Conservation (phyloP, 2,113 vertebrate genomes). For the Bombycilla garrulus region DNA sequence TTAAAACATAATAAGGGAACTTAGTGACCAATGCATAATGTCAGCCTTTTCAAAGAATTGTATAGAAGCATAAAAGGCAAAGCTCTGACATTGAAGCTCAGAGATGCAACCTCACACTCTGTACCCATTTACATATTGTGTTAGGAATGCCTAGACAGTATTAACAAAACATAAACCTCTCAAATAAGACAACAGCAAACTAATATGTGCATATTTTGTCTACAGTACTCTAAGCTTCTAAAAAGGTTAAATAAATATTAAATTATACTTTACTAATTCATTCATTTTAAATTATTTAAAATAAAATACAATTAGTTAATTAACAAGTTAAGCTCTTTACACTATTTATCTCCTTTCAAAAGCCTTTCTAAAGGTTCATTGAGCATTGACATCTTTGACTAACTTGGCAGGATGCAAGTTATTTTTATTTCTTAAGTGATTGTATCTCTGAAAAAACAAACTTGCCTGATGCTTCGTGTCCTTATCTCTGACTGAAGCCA, state of each 20-base stretch:
- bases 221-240: background rate
- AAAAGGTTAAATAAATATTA: background rate
- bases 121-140: background rate
- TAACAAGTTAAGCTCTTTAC: background rate
- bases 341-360: background rate
- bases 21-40: background rate
- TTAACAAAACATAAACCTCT: background rate
- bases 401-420: background rate
- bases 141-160: background rate
- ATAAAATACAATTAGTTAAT: background rate
- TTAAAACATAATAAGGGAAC: background rate
- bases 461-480: background rate
- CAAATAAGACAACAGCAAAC: background rate
- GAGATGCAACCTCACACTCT: background rate
- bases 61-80: background rate
- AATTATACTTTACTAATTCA: background rate
- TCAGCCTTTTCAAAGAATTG: background rate
- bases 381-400: background rate
- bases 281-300: background rate
- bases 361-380: background rate
- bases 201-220: background rate
- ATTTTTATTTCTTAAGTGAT: background rate
- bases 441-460: background rate
- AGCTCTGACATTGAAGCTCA: background rate
- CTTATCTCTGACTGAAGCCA: background rate